Evolutionary conservation across 2,888 invertebrate species (phyloP).

Genomic region (Argynnis bischoffii): DNA sequence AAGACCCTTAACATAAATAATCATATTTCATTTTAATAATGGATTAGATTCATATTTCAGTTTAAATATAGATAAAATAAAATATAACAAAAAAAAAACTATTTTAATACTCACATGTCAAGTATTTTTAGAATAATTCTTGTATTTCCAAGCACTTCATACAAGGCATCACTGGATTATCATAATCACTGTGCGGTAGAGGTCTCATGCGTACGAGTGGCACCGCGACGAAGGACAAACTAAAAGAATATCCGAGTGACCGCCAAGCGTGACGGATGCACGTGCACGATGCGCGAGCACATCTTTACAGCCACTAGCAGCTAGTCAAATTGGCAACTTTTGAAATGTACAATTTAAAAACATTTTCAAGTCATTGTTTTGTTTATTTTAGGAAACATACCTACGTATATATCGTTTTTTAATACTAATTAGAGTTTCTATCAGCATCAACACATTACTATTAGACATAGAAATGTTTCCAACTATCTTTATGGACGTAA

Average conservation of each 20-base stretch:
- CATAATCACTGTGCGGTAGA: constrained; percentile 65
- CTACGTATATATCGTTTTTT: too few relatives aligned
- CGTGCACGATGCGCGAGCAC: constrained; percentile 68
- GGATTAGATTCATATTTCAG: too few relatives aligned
- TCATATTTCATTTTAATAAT: too few relatives aligned
- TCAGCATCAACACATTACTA: too few relatives aligned
- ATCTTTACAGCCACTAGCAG: constrained; percentile 29
- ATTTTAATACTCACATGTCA: constrained; percentile 30
- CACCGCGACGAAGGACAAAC: constrained; percentile 70
- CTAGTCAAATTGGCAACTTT: constrained; percentile 7
- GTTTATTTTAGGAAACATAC: too few relatives aligned
- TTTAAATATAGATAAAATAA: too few relatives aligned
- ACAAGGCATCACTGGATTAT: constrained; percentile 43
- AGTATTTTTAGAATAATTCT: constrained; percentile 16
- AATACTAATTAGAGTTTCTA: too few relatives aligned
- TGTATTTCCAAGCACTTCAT: constrained; percentile 16
- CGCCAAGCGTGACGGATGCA: constrained; percentile 76
- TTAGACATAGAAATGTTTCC: too few relatives aligned
- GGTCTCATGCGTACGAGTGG: constrained; percentile 66
- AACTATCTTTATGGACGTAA: too few relatives aligned
- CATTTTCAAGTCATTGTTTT: too few relatives aligned
- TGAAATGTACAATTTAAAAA: too few relatives aligned
- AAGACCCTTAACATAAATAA: too few relatives aligned
- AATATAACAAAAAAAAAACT: background rate
- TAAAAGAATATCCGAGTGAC: constrained; percentile 74